Evolutionary conservation across 2,113 vertebrate genomes (phyloP), one percentile per base, ranked within the genome.

Genomic region (Takifugu flavidus): DNA sequence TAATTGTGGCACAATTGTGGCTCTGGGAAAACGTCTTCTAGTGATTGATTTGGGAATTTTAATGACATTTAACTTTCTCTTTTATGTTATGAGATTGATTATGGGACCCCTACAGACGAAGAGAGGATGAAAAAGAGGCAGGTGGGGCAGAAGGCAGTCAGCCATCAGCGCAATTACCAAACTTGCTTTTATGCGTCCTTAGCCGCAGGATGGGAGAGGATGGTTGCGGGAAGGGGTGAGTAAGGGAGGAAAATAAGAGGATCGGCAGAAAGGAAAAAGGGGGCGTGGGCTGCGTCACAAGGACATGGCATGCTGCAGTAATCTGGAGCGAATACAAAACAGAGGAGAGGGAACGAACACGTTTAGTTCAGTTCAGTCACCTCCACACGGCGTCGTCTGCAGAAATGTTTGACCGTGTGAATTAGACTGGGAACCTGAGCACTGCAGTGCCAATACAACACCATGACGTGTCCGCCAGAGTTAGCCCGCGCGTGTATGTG

Each of bases 261-360:
- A 50, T 34, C 15, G 39, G 14, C 10, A 42, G 70, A 49, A 53
- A 49, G 45, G 34, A 31, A 47, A 49, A 49, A 49, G 13, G 51
- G 34, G 54, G 49, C 47, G 45, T 6, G 59, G 65, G 58, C 61
- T 70, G 75, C 68, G 53, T 82, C 20, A 55, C 78, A 82, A 89
- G 83, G 56, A 56, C 78, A 62, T 74, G 27, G 67, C 60, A 73
- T 57, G 74, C 79, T 82, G 82, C 84, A 82, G 86, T 78, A 78
- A 78, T 82, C 66, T 52, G 67, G 69, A 66, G 50, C 4, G 80
- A 86, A 86, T 89, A 79, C 71, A 77, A 68, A 84, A 54, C 75
- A 78, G 85, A 63, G n/a, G 49, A 62, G 58, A 54, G 73, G 43
- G 55, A 59, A 68, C n/a, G 10, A 65, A 71, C 28, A 44, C 55